phyloP scores from a whole-genome alignment of 2,113 vertebrate genomes.

The Pyxicephalus adspersus region DNA sequence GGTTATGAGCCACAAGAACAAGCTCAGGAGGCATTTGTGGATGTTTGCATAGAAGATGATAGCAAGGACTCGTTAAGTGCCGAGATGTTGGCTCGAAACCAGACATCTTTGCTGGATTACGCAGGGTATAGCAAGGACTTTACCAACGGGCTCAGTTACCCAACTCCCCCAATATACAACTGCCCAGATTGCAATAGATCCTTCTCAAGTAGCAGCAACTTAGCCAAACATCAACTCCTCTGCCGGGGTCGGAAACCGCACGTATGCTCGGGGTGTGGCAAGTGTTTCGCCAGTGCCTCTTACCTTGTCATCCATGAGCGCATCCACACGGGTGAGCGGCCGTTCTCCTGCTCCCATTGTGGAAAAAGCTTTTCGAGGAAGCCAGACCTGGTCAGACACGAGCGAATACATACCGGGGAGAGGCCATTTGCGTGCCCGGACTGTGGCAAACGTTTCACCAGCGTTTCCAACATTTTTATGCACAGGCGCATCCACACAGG shows the following conservation, averaged over 20 bases:
- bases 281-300: slow-evolving; percentile 81
- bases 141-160: neutral
- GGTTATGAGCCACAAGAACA: neutral
- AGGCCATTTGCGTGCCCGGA: slow-evolving; percentile 64
- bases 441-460: slow-evolving; percentile 64
- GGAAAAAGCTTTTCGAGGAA: slow-evolving; percentile 75
- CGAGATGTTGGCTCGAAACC: neutral
- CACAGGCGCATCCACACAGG: slow-evolving; percentile 67
- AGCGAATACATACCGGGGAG: slow-evolving; percentile 65
- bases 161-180: neutral
- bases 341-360: slow-evolving; percentile 77
- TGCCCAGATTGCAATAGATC: slow-evolving; percentile 17
- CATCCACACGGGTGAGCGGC: slow-evolving; percentile 64
- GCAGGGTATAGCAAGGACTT: neutral
- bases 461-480: slow-evolving; percentile 60
- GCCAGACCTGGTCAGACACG: slow-evolving; percentile 65
- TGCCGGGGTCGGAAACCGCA: slow-evolving; percentile 80
- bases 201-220: slow-evolving; percentile 78
- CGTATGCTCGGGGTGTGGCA: slow-evolving; percentile 78
- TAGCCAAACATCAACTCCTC: slow-evolving; percentile 79
- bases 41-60: neutral
- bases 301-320: slow-evolving; percentile 74
- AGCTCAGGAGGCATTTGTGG: neutral
- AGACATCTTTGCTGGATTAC: neutral
- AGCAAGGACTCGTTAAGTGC: neutral